Conservation (phyloP, 2,797 vertebrate genomes). For the Phalloptychus januarius region DNA sequence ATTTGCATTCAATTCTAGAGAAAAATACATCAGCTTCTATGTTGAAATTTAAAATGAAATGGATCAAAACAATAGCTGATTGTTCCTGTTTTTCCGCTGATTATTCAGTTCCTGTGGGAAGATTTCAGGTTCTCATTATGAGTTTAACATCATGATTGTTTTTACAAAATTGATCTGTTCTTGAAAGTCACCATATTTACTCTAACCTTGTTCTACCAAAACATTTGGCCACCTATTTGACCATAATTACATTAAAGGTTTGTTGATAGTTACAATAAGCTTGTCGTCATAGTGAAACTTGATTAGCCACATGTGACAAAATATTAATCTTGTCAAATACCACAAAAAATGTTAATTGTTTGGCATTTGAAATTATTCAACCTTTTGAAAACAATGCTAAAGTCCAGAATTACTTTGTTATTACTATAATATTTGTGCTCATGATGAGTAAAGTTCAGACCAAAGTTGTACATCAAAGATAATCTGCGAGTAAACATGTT, state of each 20-base stretch:
- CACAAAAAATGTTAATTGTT: neutral
- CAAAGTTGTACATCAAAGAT: neutral
- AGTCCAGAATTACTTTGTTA: neutral
- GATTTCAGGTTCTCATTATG: neutral
- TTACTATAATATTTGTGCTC: neutral
- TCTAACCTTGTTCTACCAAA: neutral
- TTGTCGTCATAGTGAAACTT: neutral
- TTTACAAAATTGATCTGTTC: neutral
- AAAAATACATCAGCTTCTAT: neutral
- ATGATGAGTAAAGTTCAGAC: neutral
- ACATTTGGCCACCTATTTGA: neutral
- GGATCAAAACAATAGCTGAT: neutral
- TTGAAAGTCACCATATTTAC: neutral
- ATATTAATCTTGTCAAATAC: neutral
- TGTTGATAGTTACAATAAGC: neutral
- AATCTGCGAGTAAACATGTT: neutral
- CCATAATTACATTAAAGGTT: neutral
- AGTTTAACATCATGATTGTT: neutral
- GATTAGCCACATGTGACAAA: neutral
- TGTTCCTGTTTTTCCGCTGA: neutral
- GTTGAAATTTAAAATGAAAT: neutral
- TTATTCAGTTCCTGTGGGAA: neutral
- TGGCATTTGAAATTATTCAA: neutral
- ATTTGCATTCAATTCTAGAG: neutral
- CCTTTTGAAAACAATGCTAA: neutral